Evolutionary conservation across 2,888 invertebrate genomes (phyloP).

Genomic region (Erebia ligea): DNA sequence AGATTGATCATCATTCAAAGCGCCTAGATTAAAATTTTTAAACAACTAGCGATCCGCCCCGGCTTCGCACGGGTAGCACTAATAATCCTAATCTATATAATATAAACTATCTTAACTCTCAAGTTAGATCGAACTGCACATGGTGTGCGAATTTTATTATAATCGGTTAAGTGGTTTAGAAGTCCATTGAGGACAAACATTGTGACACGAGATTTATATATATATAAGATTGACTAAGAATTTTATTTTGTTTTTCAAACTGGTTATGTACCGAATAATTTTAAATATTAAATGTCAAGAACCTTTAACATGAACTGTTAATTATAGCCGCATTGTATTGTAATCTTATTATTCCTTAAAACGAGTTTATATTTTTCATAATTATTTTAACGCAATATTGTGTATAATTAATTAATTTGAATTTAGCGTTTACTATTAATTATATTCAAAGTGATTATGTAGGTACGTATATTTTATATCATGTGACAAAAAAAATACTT

Average conservation of each 20-base stretch:
- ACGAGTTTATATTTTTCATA: not conserved
- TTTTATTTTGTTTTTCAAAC: not conserved
- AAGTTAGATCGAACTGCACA: no score
- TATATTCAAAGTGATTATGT: not conserved
- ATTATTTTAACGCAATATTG: not conserved
- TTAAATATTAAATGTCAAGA: constrained; percentile 14
- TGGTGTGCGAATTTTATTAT: no score
- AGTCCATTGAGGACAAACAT: no score
- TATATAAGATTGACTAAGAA: constrained; percentile 5
- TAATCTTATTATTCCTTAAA: constrained; percentile 22
- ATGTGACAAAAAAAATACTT: constrained; percentile 8
- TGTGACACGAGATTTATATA: no score
- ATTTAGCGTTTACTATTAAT: not conserved
- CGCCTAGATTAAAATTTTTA: no score
- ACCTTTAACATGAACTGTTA: constrained; percentile 2
- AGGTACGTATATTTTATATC: not conserved
- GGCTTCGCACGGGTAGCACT: no score
- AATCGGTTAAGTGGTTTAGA: no score
- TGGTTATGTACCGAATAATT: constrained; percentile 7
- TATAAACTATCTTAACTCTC: no score
- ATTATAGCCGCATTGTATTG: constrained; percentile 22
- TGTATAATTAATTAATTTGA: not conserved
- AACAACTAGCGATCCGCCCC: no score
- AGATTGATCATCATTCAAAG: no score
- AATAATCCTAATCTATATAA: no score